phyloP scores from a whole-genome alignment of 1,140 invertebrate species.

The Bombus pascuorum region DNA sequence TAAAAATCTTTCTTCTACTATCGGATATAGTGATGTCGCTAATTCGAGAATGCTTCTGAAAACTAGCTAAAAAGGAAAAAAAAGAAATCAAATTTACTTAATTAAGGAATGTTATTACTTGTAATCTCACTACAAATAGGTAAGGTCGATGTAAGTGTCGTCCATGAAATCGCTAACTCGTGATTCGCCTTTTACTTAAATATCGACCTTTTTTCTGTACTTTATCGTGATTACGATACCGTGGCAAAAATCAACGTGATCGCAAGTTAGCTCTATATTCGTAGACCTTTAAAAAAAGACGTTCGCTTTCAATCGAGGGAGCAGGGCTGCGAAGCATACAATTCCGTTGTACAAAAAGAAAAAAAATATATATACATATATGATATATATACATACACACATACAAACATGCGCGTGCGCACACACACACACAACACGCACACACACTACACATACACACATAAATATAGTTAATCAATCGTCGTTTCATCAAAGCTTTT shows the following conservation, averaged over 20 bases:
- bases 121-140: conserved; percentile 24
- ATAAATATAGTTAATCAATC: conserved; percentile 51
- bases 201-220: conserved; percentile 38
- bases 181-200: conserved; percentile 57
- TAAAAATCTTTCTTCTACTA: conserved; percentile 43
- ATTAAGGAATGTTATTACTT: conserved; percentile 38
- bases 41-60: conserved; percentile 47
- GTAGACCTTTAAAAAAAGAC: conserved; percentile 25
- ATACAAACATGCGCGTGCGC: neutral
- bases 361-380: conserved; percentile 29
- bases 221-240: conserved; percentile 14
- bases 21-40: conserved; percentile 40
- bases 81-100: conserved; percentile 45
- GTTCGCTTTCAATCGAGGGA: conserved; percentile 17
- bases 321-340: conserved; percentile 19
- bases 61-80: conserved; percentile 18
- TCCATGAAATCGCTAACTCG: conserved; percentile 52
- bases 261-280: conserved; percentile 37
- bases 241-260: conserved; percentile 25
- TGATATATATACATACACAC: neutral
- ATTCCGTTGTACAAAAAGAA: conserved; percentile 46
- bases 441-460: neutral
- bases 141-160: conserved; percentile 53
- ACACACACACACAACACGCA: rapidly evolving
- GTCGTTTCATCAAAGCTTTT: conserved; percentile 46